phyloP scores from a whole-genome alignment of 2,888 invertebrate genomes.

The Hylaea fasciaria region DNA sequence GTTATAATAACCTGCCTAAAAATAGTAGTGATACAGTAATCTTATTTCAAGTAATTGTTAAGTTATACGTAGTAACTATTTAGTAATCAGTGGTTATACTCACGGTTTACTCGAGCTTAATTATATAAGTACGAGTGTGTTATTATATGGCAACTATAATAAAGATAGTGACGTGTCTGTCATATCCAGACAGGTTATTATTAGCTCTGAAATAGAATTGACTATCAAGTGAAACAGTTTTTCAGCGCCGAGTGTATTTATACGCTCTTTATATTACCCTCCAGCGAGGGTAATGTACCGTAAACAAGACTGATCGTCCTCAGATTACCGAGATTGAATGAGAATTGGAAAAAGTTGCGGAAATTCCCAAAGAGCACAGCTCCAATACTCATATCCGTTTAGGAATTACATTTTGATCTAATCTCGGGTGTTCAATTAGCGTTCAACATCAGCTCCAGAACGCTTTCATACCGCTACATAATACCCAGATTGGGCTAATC shows the following conservation, averaged over 20 bases:
- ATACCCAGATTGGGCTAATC: background rate
- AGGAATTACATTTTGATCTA: slow-evolving; percentile 40
- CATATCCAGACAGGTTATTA: background rate
- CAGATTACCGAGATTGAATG: slow-evolving; percentile 48
- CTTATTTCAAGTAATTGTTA: no score
- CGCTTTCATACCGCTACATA: background rate
- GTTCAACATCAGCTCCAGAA: slow-evolving; percentile 29
- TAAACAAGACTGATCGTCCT: slow-evolving; percentile 48
- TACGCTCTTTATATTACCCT: slow-evolving; percentile 31
- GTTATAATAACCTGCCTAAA: no score
- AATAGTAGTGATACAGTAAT: no score
- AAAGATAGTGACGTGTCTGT: no score
- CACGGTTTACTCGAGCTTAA: no score
- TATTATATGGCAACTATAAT: no score
- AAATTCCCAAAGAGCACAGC: slow-evolving; percentile 38
- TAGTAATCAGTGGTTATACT: no score
- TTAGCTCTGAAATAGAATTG: slow-evolving; percentile 8
- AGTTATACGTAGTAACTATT: no score
- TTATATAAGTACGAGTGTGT: background rate
- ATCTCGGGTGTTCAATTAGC: slow-evolving; percentile 36
- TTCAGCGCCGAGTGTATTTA: slow-evolving; percentile 29
- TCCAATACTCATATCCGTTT: slow-evolving; percentile 44
- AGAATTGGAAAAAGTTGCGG: slow-evolving; percentile 44
- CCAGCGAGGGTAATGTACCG: slow-evolving; percentile 45
- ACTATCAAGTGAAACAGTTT: slow-evolving; percentile 27